Evolutionary conservation across 2,888 invertebrate species (phyloP).

Genomic region (Polydrusus pterygomalis): DNA sequence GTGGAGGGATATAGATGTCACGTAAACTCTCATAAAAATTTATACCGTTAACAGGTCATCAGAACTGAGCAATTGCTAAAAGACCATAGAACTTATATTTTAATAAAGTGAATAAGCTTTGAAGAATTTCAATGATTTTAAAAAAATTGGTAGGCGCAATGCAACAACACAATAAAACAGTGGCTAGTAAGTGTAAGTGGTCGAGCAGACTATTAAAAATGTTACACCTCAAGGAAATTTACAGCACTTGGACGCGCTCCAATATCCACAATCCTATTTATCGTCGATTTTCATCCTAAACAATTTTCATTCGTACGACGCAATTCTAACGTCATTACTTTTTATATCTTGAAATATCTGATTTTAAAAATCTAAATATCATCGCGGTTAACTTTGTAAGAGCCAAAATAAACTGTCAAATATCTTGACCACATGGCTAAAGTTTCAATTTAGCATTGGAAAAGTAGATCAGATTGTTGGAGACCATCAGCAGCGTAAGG

Average conservation of each 20-base stretch:
- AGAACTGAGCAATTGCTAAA: too few relatives aligned
- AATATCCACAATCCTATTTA: slow-evolving; percentile 35
- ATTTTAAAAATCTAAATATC: slow-evolving; percentile 37
- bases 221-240: slow-evolving; percentile 40
- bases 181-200: slow-evolving; percentile 40
- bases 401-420: slow-evolving; percentile 40
- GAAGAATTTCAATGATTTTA: neutral
- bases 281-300: neutral
- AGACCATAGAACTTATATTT: too few relatives aligned
- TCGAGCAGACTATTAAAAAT: slow-evolving; percentile 38
- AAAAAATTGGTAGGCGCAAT: neutral
- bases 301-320: slow-evolving; percentile 33
- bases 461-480: slow-evolving; percentile 5
- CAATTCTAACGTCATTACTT: slow-evolving; percentile 46
- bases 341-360: slow-evolving; percentile 39
- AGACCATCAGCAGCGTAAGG: neutral
- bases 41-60: too few relatives aligned
- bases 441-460: neutral
- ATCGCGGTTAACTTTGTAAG: slow-evolving; percentile 28
- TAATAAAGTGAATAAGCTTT: neutral
- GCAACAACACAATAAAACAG: slow-evolving; percentile 5
- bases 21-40: too few relatives aligned
- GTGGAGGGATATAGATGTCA: too few relatives aligned
- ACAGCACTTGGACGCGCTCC: slow-evolving; percentile 35
- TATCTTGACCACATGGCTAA: slow-evolving; percentile 37